A percentile compares a stretch with the other conserved stretches of the same genome.
These are phyloP conservation scores for Hephaestus fuliginosus DNA, from an alignment of 2,797 vertebrate genomes.

Conservation along the genomic window DNA sequence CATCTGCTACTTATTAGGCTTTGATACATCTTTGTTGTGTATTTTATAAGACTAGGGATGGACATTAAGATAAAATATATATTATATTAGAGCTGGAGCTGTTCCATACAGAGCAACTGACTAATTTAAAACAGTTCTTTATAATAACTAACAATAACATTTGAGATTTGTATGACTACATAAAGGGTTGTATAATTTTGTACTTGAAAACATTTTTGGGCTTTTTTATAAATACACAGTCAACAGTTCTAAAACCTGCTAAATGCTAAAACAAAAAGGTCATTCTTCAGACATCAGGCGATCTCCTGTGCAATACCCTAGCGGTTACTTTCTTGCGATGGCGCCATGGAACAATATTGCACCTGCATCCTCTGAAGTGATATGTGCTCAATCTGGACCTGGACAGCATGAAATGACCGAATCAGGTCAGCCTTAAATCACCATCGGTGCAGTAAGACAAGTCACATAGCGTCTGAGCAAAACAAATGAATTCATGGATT, in stretches of 20 bases:
- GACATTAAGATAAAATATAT: slow-evolving; percentile 10
- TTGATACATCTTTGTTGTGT: slow-evolving; percentile 31
- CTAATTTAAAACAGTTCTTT: background rate
- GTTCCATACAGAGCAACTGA: background rate
- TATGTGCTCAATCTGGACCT: background rate
- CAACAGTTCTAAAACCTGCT: background rate
- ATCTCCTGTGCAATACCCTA: background rate
- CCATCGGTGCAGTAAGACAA: background rate
- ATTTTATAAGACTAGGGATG: background rate
- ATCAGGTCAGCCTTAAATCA: background rate
- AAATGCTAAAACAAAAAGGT: background rate
- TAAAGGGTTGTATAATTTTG: background rate
- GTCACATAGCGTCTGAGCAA: background rate
- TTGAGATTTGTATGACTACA: background rate
- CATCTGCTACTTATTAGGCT: slow-evolving; percentile 17
- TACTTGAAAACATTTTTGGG: background rate
- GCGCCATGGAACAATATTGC: background rate
- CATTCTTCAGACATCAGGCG: background rate
- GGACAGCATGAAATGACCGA: background rate
- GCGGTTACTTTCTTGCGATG: background rate
- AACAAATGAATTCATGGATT: background rate
- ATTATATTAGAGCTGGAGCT: slow-evolving; percentile 8
- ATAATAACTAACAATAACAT: background rate
- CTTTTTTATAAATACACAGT: background rate
- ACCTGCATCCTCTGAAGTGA: slow-evolving; percentile 1